phyloP scores from a whole-genome alignment of 1,140 invertebrate species.

The Atopsyche davidsoni region DNA sequence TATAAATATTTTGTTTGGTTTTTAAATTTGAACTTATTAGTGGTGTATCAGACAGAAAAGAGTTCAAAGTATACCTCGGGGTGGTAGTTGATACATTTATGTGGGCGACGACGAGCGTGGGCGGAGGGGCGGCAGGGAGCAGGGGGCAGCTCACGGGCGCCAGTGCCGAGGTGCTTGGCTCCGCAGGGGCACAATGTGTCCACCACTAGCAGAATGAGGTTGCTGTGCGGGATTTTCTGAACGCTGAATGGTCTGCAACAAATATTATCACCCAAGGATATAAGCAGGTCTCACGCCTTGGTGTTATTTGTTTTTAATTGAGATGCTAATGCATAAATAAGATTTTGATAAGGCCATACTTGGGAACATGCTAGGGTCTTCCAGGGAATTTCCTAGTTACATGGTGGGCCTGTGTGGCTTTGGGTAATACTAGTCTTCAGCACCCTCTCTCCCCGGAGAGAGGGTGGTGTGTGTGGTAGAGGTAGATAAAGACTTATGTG shows the following conservation, averaged over 20 bases:
- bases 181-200: conserved; percentile 86
- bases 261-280: too few relatives aligned
- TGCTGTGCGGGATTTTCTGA: conserved; percentile 86
- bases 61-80: conserved; percentile 73
- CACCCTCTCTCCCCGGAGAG: too few relatives aligned
- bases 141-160: conserved; percentile 63
- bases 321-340: too few relatives aligned
- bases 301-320: too few relatives aligned
- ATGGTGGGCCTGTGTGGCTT: too few relatives aligned
- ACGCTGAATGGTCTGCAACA: conserved; percentile 78
- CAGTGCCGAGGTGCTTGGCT: conserved; percentile 74
- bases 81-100: conserved; percentile 82
- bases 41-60: conserved; percentile 5
- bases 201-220: conserved; percentile 82
- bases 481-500: neutral
- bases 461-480: too few relatives aligned
- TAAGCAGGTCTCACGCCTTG: too few relatives aligned
- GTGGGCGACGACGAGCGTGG: conserved; percentile 61
- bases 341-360: too few relatives aligned
- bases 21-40: neutral
- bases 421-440: too few relatives aligned
- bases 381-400: too few relatives aligned
- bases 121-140: conserved; percentile 47
- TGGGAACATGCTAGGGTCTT: too few relatives aligned
- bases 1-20: neutral